Conservation (phyloP, 2,888 invertebrate genomes). For the Polydesmus complanatus region DNA sequence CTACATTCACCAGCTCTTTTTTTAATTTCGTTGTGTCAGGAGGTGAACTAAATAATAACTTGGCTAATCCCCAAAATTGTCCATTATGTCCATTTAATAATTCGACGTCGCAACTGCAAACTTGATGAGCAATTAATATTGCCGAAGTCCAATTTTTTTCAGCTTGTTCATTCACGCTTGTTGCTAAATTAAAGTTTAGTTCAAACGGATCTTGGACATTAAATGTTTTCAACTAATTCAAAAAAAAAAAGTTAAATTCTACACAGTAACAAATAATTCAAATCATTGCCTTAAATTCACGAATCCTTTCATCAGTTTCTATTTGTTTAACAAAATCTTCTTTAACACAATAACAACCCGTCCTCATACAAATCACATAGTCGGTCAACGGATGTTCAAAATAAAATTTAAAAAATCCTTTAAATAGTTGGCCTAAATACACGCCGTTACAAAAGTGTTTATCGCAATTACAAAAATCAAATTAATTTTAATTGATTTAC, state of each 20-base stretch:
- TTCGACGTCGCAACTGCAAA: neutral
- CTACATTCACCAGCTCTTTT: too few species aligned
- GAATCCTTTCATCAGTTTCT: neutral
- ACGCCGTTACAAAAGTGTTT: neutral
- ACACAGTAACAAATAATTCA: neutral
- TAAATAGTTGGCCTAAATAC: conserved; percentile 1
- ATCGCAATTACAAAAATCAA: neutral
- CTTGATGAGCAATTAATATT: neutral
- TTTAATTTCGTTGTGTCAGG: neutral
- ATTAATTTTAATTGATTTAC: neutral
- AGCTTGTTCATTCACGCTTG: neutral
- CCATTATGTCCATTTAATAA: neutral
- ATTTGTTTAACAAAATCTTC: neutral
- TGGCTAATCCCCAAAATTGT: neutral
- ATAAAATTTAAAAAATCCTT: conserved; percentile 9
- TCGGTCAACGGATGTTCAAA: neutral
- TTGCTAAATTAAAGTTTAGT: conserved; percentile 2
- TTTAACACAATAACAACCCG: neutral
- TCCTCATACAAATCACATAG: conserved; percentile 3
- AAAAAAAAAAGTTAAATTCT: neutral
- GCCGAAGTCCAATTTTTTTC: neutral
- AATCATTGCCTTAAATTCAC: conserved; percentile 6
- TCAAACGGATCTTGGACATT: conserved; percentile 10
- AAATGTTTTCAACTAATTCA: conserved; percentile 2
- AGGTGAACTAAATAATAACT: neutral